These are phyloP conservation scores for Meloidogyne hapla DNA, from an alignment of 1,140 invertebrate species.

Conservation along the genomic window DNA sequence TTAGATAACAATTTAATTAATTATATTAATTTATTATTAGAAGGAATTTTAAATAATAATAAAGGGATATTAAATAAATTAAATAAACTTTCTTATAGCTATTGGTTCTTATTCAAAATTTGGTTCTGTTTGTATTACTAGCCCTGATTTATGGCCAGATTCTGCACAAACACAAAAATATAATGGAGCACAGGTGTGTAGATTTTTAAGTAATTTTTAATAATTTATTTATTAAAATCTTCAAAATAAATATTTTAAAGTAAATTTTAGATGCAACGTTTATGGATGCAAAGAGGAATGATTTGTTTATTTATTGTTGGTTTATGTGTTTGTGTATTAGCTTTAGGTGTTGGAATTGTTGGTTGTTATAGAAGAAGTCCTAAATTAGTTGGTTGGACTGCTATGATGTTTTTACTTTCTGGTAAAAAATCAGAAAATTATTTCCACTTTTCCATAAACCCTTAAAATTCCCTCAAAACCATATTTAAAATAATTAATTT, in stretches of 20 bases:
- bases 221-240: neutral
- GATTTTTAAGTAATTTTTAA: neutral
- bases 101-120: conserved; percentile 23
- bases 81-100: neutral
- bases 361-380: conserved; percentile 44
- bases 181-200: conserved; percentile 14
- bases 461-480: too few relatives aligned
- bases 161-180: conserved; percentile 17
- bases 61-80: neutral
- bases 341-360: conserved; percentile 37
- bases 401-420: conserved; percentile 43
- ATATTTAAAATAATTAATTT: too few relatives aligned
- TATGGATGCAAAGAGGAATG: conserved; percentile 45
- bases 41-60: too few relatives aligned
- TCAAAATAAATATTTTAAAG: neutral
- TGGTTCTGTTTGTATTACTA: conserved; percentile 20
- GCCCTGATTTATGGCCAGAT: conserved; percentile 18
- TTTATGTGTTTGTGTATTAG: conserved; percentile 30
- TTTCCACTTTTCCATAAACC: too few relatives aligned
- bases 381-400: conserved; percentile 41
- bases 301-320: conserved; percentile 35
- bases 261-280: conserved; percentile 35
- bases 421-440: conserved; percentile 12
- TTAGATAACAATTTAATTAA: too few relatives aligned
- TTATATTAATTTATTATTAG: too few relatives aligned